Conservation (phyloP, 64 coral and sea anemone genomes). For the Trachythela sp. region DNA sequence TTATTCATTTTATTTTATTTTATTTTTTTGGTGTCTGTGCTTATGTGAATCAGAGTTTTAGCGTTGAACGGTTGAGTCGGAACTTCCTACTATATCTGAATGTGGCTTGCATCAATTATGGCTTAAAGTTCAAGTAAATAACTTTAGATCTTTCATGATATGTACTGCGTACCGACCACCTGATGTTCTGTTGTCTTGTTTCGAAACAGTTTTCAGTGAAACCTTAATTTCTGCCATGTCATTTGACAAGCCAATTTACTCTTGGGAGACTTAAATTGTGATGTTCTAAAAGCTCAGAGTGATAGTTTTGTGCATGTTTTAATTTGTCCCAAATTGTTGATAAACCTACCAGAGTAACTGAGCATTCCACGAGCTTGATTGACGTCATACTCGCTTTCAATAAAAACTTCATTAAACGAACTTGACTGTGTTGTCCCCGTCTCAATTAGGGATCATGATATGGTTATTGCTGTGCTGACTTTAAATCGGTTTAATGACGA, state of each 20-base stretch:
- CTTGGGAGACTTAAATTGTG: slow-evolving; percentile 40
- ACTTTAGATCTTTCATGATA: slow-evolving; percentile 26
- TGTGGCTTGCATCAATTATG: not conserved
- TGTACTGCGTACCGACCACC: slow-evolving; percentile 36
- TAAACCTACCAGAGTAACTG: slow-evolving; percentile 43
- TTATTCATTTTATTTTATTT: too few relatives aligned
- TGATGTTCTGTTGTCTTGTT: not conserved
- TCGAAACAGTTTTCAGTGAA: slow-evolving; percentile 36
- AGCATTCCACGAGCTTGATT: slow-evolving; percentile 30
- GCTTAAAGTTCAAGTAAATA: slow-evolving; percentile 32
- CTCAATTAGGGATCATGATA: slow-evolving; percentile 49
- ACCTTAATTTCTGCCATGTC: not conserved
- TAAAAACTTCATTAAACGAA: slow-evolving; percentile 35
- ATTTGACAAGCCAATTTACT: slow-evolving; percentile 37
- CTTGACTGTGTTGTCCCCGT: slow-evolving; percentile 22
- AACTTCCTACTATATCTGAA: not conserved
- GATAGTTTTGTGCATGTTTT: slow-evolving; percentile 4
- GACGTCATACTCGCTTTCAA: slow-evolving; percentile 44
- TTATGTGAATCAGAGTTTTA: slow-evolving; percentile 8
- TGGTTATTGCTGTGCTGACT: slow-evolving; percentile 23
- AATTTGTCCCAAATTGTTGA: slow-evolving; percentile 39
- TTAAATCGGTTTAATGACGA: slow-evolving; percentile 23
- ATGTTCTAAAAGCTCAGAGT: not conserved
- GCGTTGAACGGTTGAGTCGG: not conserved
- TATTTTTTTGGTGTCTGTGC: slow-evolving; percentile 22